A percentile compares a stretch with the other conserved stretches of the same genome.
These are phyloP conservation scores for Oncorhynchus keta DNA, from an alignment of 2,113 vertebrate species.

Conservation along the genomic window DNA sequence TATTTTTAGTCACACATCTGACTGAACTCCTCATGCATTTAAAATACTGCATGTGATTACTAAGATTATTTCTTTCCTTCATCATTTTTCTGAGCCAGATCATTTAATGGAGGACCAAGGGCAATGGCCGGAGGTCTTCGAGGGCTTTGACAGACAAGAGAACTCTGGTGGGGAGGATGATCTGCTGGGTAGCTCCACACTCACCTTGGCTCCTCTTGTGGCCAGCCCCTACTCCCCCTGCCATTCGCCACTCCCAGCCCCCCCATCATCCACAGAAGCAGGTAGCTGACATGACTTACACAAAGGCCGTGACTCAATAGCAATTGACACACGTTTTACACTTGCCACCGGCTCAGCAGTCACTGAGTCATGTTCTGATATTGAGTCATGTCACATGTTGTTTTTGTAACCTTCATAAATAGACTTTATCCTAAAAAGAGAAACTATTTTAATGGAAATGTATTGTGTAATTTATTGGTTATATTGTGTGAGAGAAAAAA, in stretches of 20 bases:
- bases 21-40: neutral
- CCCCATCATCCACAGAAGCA: conserved; percentile 53
- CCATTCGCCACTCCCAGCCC: conserved; percentile 56
- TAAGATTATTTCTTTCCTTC: neutral
- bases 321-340: neutral
- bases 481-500: neutral
- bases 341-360: too few relatives aligned
- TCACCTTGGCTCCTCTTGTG: conserved; percentile 49
- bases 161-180: neutral
- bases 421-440: neutral
- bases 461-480: neutral
- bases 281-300: conserved; percentile 26
- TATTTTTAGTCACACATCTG: conserved; percentile 5
- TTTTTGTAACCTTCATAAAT: neutral
- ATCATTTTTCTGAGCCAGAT: conserved; percentile 12
- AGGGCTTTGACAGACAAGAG: conserved; percentile 10
- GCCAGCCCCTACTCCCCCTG: conserved; percentile 21
- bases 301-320: neutral
- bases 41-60: neutral
- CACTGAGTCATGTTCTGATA: conserved; percentile 25
- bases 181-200: conserved; percentile 36
- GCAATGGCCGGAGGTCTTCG: conserved; percentile 62
- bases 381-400: neutral
- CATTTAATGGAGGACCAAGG: conserved; percentile 69
- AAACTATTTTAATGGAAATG: neutral